Evolutionary conservation across 2,888 invertebrate species (phyloP).

Genomic region (Onchidella celtica): DNA sequence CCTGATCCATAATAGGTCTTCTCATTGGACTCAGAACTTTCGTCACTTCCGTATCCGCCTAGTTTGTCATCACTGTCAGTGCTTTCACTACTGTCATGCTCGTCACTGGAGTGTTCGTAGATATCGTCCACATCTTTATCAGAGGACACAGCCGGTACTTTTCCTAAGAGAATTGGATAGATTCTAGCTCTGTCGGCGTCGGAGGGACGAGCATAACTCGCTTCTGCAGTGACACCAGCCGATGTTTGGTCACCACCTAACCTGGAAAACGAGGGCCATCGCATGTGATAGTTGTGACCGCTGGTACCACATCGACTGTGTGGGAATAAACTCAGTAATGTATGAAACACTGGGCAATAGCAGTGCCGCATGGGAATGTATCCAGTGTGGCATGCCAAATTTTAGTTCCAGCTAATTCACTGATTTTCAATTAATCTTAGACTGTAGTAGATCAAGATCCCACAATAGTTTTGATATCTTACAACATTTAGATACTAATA

Average conservation of each 20-base stretch:
- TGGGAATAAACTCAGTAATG: no score
- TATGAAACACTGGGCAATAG: no score
- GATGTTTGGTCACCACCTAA: background rate
- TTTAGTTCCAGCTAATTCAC: no score
- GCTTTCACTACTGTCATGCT: background rate
- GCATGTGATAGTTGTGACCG: background rate
- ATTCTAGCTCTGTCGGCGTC: conserved; percentile 2
- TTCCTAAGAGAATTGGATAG: background rate
- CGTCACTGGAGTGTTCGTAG: background rate
- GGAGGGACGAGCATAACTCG: background rate
- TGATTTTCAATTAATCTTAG: no score
- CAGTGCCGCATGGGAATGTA: no score
- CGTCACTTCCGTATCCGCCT: background rate
- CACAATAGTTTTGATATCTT: no score
- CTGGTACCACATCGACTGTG: no score
- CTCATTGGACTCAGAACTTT: no score
- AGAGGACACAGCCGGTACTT: background rate
- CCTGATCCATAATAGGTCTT: no score
- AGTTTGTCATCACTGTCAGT: background rate
- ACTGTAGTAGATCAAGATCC: no score
- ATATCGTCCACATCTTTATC: background rate
- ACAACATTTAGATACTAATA: no score
- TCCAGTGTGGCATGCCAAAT: no score
- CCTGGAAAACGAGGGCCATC: background rate
- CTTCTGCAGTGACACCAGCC: background rate